Evolutionary conservation across 2,113 vertebrate species (phyloP).

Genomic region (Nothobranchius furzeri): DNA sequence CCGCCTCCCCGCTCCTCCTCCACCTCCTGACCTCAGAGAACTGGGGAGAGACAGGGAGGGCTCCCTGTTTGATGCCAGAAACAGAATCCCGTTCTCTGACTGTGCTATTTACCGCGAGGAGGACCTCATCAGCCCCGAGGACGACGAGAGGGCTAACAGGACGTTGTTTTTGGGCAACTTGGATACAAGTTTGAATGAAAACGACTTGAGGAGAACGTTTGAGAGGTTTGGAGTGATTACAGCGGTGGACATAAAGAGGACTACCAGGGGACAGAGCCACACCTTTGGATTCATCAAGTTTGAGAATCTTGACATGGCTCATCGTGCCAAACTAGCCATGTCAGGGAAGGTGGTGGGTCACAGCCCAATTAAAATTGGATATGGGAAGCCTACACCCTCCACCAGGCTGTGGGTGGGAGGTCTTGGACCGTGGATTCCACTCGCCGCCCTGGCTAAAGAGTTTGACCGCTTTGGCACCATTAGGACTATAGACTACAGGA

Average conservation of each 20-base stretch:
- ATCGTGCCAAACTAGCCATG: conserved; percentile 95
- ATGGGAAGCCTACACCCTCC: conserved; percentile 95
- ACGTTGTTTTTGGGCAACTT: conserved; percentile 96
- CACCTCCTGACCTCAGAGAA: conserved; percentile 81
- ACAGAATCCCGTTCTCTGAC: conserved; percentile 84
- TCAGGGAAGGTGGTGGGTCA: conserved; percentile 92
- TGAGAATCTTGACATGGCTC: conserved; percentile 98
- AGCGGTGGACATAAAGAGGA: conserved; percentile 95
- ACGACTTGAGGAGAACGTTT: conserved; percentile 88
- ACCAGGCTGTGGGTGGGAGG: conserved; percentile 97
- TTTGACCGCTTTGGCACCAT: conserved; percentile 99
- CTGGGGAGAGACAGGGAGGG: conserved; percentile 88
- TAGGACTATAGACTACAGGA: conserved; percentile 95
- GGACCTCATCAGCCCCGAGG: conserved; percentile 88
- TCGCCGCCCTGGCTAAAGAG: conserved; percentile 92
- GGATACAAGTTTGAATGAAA: conserved; percentile 91
- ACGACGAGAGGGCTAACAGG: conserved; percentile 94
- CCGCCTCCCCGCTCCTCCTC: conserved; percentile 85
- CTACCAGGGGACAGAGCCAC: conserved; percentile 86
- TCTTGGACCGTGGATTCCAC: conserved; percentile 92
- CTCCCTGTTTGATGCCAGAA: conserved; percentile 87
- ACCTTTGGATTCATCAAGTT: conserved; percentile 98
- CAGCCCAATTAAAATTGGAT: conserved; percentile 95
- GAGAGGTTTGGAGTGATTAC: conserved; percentile 97
- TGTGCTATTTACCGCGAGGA: conserved; percentile 86